These are phyloP conservation scores for Caenorhabditis latens DNA, from an alignment of 1,140 invertebrate genomes.

Conservation along the genomic window DNA sequence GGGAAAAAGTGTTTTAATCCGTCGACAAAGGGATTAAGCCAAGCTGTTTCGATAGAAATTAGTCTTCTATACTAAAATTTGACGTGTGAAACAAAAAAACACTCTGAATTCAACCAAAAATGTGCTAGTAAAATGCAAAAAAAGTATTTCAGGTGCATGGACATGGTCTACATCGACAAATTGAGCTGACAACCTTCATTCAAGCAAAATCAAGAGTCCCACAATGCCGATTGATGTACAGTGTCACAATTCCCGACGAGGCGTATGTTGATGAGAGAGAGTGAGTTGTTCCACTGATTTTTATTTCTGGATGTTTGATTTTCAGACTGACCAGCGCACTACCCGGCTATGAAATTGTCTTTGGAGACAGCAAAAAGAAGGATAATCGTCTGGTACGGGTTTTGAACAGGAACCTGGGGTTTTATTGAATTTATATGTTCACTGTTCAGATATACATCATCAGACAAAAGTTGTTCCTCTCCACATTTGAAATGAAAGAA, in stretches of 20 bases:
- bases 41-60: too few species aligned
- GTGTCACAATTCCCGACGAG: not conserved
- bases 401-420: not conserved
- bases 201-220: not conserved
- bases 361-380: not conserved
- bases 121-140: not conserved
- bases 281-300: not conserved
- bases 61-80: too few species aligned
- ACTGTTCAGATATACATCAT: not conserved
- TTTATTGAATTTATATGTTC: not conserved
- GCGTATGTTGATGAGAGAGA: conserved; percentile 21
- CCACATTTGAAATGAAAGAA: conserved; percentile 26
- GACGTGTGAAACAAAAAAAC: too few species aligned
- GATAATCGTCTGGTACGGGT: too few species aligned
- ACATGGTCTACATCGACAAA: not conserved
- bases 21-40: too few species aligned
- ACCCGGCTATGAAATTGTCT: not conserved
- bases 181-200: not conserved
- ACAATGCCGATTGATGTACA: conserved; percentile 23
- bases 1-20: too few species aligned
- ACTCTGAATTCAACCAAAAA: too few species aligned
- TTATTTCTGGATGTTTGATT: not conserved
- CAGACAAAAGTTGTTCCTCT: not conserved
- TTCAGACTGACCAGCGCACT: not conserved
- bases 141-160: not conserved